These are phyloP conservation scores for Xyrauchen texanus DNA, from an alignment of 2,113 vertebrate species.

Conservation along the genomic window DNA sequence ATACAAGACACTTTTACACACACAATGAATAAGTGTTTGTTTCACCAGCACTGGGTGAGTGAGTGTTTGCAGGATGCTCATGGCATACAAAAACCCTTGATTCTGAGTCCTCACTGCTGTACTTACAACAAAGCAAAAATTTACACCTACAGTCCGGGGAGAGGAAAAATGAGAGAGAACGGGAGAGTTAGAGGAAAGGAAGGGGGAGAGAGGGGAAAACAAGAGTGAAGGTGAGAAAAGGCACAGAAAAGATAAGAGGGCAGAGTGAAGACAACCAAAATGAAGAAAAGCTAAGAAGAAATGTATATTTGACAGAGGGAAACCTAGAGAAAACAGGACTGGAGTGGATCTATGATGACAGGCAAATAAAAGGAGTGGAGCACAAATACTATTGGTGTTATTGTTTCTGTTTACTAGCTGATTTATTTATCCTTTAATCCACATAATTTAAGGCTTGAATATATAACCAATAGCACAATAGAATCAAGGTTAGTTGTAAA, in stretches of 20 bases:
- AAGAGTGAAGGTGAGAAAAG: constrained; percentile 4
- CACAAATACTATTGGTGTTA: constrained; percentile 8
- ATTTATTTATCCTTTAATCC: not conserved
- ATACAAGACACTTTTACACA: no score
- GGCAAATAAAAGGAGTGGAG: not conserved
- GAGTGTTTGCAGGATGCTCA: constrained; percentile 30
- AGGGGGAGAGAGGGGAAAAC: not conserved
- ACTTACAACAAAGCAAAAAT: constrained; percentile 44
- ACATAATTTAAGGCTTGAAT: not conserved
- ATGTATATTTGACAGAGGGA: constrained; percentile 1
- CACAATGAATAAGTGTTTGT: not conserved
- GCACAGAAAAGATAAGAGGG: not conserved
- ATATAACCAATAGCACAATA: not conserved
- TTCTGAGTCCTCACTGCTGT: constrained; percentile 29
- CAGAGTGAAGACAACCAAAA: constrained; percentile 10
- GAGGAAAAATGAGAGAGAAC: constrained; percentile 61
- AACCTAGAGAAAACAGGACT: not conserved
- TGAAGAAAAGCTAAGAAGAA: not conserved
- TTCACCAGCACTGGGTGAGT: constrained; percentile 9
- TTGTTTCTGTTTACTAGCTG: not conserved
- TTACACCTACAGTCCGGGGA: constrained; percentile 23
- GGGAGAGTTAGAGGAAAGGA: constrained; percentile 42
- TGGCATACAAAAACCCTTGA: constrained; percentile 32
- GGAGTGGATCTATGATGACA: not conserved
- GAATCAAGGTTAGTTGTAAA: not conserved